Evolutionary conservation across 2,797 vertebrate genomes (phyloP).

Genomic region (Clarias laeviceps): DNA sequence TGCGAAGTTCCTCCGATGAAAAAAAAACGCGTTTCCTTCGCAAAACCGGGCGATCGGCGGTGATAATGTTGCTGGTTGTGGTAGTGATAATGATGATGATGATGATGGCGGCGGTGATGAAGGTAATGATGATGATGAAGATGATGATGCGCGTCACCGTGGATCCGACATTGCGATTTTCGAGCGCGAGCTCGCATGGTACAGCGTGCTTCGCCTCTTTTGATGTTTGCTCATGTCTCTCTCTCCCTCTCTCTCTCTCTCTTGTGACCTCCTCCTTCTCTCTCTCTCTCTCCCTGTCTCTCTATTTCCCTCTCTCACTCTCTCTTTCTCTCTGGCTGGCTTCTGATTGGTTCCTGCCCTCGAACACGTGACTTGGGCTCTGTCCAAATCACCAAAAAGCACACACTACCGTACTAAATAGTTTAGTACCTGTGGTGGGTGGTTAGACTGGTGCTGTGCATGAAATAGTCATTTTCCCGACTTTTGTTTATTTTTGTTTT

Average conservation of each 20-base stretch:
- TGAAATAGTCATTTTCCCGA: neutral
- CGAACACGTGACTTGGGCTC: slow-evolving; percentile 32
- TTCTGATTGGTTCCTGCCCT: slow-evolving; percentile 64
- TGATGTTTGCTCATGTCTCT: slow-evolving; percentile 82
- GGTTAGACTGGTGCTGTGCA: neutral
- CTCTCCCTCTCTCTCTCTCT: slow-evolving; percentile 69
- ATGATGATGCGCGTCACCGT: slow-evolving; percentile 83
- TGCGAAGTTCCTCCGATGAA: slow-evolving; percentile 73
- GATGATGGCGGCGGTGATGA: neutral
- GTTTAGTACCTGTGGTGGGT: slow-evolving; percentile 27
- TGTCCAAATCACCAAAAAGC: slow-evolving; percentile 23
- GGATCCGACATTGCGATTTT: slow-evolving; percentile 94
- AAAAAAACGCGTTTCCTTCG: slow-evolving; percentile 81
- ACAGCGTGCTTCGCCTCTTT: slow-evolving; percentile 92
- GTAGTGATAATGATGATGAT: neutral
- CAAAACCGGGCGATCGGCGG: slow-evolving; percentile 68
- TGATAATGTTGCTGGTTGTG: neutral
- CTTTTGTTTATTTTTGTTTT: neutral
- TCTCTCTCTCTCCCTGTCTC: neutral
- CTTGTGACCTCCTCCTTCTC: slow-evolving; percentile 17
- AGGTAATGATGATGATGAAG: neutral
- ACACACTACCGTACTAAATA: slow-evolving; percentile 19
- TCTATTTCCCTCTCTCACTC: neutral
- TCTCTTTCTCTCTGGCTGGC: slow-evolving; percentile 56
- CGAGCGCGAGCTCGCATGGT: slow-evolving; percentile 93